Evolutionary conservation across 1,140 invertebrate genomes (phyloP), one percentile per base, ranked within the genome.

Genomic region (Hycleus cichorii): DNA sequence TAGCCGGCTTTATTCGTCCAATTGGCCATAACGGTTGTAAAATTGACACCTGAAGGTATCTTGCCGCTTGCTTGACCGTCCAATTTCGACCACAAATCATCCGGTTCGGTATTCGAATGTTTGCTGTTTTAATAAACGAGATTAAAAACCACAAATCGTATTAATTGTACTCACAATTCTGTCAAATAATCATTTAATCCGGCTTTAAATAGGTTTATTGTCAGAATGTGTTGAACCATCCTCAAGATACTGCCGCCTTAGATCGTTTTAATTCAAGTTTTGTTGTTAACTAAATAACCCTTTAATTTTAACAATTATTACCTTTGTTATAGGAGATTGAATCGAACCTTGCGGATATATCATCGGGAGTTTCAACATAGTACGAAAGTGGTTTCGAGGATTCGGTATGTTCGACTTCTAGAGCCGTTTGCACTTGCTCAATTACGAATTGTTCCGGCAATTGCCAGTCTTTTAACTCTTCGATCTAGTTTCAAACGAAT

Each of bases 211-310:
- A 78, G 77, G 0, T 76, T 70, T 32, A 77, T 72, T 3, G 85
- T 84, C n/a, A 91, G 75, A 38, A 86, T 80, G 65, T 86, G 80
- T 60, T 84, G 77, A 65, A 89, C 83, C 90, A 91, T 91, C 57
- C 88, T 77, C 11, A 92, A 83, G 9, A 93, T 70, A 8, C 81
- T 76, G 1, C 80, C 86, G 27, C 65, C 65, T 64, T 49, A 45
- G 55, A 18, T 18, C 18, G 18, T 18, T 18, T 18, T 18, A 18
- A 18, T 18, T 18, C 2, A 18, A 1, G 18, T 1, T 18, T 18
- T 18, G 18, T 18, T 0, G 1, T 18, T 18, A 18, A 18, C 1
- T 18, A 18, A 18, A 18, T 18, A 9, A 26, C 38, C 48, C 54
- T 59, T 61, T 57, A n/a, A 4, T 45, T 11, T 46, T 9, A 62